Percentiles rank a stretch among this genome's conserved stretches.
These are phyloP conservation scores for Dipodomys spectabilis DNA, from an alignment of 2,113 vertebrate genomes.

Conservation along the genomic window DNA sequence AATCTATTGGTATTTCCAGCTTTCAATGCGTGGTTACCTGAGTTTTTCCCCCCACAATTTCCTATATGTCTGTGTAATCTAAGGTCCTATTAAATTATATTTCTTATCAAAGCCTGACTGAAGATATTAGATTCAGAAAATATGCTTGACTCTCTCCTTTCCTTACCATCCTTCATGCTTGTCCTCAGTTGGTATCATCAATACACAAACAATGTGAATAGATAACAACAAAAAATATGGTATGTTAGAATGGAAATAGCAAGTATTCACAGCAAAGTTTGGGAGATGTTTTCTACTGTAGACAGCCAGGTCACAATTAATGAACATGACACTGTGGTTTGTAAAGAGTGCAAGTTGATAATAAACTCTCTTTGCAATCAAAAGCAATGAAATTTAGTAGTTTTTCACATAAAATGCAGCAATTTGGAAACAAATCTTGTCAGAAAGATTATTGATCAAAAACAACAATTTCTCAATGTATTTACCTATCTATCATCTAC, in stretches of 20 bases:
- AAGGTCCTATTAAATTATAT: background rate
- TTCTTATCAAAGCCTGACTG: background rate
- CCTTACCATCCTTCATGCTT: no score
- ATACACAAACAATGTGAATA: slow-evolving; percentile 87
- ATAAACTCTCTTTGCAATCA: slow-evolving; percentile 91
- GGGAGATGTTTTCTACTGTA: slow-evolving; percentile 92
- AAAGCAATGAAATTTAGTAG: slow-evolving; percentile 77
- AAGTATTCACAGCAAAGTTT: slow-evolving; percentile 92
- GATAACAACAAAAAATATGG: slow-evolving; percentile 89
- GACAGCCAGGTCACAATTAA: slow-evolving; percentile 92
- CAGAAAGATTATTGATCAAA: slow-evolving; percentile 56
- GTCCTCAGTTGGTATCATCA: no score
- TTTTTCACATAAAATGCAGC: slow-evolving; percentile 91
- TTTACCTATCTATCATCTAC: no score
- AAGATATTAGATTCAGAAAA: background rate
- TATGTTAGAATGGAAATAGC: slow-evolving; percentile 90
- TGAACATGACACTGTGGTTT: slow-evolving; percentile 92
- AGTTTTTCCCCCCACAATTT: background rate
- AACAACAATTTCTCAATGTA: no score
- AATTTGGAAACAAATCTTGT: slow-evolving; percentile 92
- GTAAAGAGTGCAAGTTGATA: slow-evolving; percentile 93
- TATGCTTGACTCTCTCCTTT: background rate
- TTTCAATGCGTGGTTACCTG: background rate
- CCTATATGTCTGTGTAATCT: background rate
- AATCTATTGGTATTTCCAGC: accelerated